These are phyloP conservation scores for Heliothis subflexa DNA, from an alignment of 1,140 invertebrate species.

Conservation along the genomic window DNA sequence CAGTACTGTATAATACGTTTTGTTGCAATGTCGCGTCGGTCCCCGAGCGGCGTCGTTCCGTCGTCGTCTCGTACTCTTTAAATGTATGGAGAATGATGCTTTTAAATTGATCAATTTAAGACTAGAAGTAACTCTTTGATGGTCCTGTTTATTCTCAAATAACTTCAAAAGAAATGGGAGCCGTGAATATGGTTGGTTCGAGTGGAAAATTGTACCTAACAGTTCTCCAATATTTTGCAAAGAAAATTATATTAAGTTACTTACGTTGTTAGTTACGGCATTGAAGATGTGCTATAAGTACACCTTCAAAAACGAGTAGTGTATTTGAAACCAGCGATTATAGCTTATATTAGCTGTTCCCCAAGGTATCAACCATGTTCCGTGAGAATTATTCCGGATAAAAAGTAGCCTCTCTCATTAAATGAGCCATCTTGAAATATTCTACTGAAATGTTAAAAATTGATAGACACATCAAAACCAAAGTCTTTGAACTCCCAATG, in stretches of 20 bases:
- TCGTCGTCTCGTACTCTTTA: conserved; percentile 28
- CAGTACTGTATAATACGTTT: conserved; percentile 34
- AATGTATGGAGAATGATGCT: conserved; percentile 29
- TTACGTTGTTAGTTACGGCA: too few relatives aligned
- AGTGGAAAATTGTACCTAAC: background rate
- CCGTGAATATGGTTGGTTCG: background rate
- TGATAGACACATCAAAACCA: too few relatives aligned
- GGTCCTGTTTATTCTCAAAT: conserved; percentile 25
- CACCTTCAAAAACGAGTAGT: too few relatives aligned
- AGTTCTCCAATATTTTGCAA: background rate
- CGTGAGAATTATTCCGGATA: too few relatives aligned
- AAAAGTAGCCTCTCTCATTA: too few relatives aligned
- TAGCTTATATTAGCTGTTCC: too few relatives aligned
- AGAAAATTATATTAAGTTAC: background rate
- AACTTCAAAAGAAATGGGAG: background rate
- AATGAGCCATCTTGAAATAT: too few relatives aligned
- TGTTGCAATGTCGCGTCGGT: conserved; percentile 22
- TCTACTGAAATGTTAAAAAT: too few relatives aligned
- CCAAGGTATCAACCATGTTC: too few relatives aligned
- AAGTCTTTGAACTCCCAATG: too few relatives aligned
- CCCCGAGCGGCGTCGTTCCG: conserved; percentile 28
- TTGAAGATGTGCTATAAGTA: too few relatives aligned
- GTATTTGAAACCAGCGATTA: too few relatives aligned
- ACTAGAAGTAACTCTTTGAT: conserved; percentile 11
- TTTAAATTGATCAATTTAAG: conserved; percentile 47